Evolutionary conservation across 1,140 invertebrate genomes (phyloP), one percentile per base, ranked within the genome.

Genomic region (Zaprionus capensis): DNA sequence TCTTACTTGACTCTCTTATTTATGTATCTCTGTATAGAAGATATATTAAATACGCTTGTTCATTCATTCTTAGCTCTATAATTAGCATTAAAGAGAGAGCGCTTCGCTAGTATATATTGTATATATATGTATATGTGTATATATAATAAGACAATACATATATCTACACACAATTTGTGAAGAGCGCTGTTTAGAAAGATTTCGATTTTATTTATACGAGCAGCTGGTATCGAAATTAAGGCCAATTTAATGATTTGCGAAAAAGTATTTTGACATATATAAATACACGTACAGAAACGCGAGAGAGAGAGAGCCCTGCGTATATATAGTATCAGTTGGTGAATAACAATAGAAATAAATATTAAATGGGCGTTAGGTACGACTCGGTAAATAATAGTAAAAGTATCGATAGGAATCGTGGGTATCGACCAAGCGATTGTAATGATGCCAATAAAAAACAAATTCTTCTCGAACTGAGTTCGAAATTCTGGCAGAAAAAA

Each of bases 381-480:
- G 36, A 41, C 17, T 28, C 26, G 41, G 24, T 51, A 56, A 57
- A 91, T 34, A 76, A 83, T 71, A 85, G 80, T 56, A 65, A 69
- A 49, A 34, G 31, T 34, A 64, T 94, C 28, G 93, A 94, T 70
- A 92, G 91, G 12, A 93, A 94, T 61, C 94, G 96, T 15, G 96
- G 97, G 24, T 97, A 97, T 92, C 96, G 97, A 84, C 97, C 97
- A 2, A 97, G 96, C 0, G 97, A 98, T 92, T 95, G 96, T 86
- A 95, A 95, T 92, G 96, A 98, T 92, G 96, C 96, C 1, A 93
- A 94, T 55, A 97, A 97, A 93, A 95, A 95, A 87, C 95, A 96
- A 80, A 96, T 97, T 93, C 94, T 98, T 59, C 96, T 96, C 66
- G 95, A 95, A 84, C 94, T 98, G 76, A 97, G 96, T 76, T 82